phyloP scores from a whole-genome alignment of 2,888 invertebrate species.

The Chymomyza fuscimana region DNA sequence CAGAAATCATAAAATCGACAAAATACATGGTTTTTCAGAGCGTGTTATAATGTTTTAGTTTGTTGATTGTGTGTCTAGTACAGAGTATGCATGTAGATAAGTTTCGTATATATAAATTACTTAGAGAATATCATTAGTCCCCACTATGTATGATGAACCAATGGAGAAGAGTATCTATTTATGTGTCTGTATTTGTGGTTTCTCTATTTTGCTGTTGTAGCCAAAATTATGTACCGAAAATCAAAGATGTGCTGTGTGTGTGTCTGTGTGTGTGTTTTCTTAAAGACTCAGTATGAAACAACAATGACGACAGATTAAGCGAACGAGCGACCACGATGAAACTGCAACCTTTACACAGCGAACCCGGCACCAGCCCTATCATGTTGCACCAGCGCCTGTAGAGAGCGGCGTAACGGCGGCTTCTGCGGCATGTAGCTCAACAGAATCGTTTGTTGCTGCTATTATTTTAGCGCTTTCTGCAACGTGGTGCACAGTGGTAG shows the following conservation, averaged over 20 bases:
- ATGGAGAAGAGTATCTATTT: constrained; percentile 49
- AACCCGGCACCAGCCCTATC: constrained; percentile 47
- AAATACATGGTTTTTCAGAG: constrained; percentile 40
- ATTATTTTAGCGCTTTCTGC: constrained; percentile 39
- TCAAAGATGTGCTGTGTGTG: constrained; percentile 21
- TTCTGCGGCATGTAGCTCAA: constrained; percentile 18
- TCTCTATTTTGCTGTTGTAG: constrained; percentile 24
- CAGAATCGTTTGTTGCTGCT: constrained; percentile 6
- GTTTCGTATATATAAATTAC: constrained; percentile 63
- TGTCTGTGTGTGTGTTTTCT: background rate
- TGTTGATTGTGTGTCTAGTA: background rate
- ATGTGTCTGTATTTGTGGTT: constrained; percentile 26
- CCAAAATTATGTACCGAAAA: constrained; percentile 35
- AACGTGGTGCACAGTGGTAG: constrained; percentile 18
- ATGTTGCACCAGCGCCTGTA: constrained; percentile 56
- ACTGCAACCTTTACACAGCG: constrained; percentile 20
- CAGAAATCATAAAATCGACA: constrained; percentile 67
- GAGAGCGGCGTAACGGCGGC: constrained; percentile 43
- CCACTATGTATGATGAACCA: constrained; percentile 53
- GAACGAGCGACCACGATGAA: constrained; percentile 18
- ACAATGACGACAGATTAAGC: constrained; percentile 57
- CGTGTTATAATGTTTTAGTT: constrained; percentile 47
- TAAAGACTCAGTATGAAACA: background rate
- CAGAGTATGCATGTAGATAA: constrained; percentile 35
- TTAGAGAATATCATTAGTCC: constrained; percentile 63